These are phyloP conservation scores for Dreissena rostriformis DNA, from an alignment of 1,140 invertebrate species.

Conservation along the genomic window DNA sequence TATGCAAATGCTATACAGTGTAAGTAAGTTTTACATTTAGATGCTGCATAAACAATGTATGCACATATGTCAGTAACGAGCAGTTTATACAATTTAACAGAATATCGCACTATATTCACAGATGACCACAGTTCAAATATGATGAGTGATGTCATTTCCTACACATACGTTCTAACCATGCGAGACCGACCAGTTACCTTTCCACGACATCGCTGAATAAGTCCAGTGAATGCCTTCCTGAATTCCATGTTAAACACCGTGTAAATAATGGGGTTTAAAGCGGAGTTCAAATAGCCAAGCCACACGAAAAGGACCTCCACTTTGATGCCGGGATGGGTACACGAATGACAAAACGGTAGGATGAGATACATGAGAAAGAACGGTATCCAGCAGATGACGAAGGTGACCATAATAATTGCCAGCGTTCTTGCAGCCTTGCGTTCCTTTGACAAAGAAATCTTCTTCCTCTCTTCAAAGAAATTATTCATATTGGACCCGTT, in stretches of 20 bases:
- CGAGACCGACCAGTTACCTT: background rate
- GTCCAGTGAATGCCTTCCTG: slow-evolving; percentile 79
- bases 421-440: slow-evolving; percentile 97
- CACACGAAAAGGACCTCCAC: slow-evolving; percentile 76
- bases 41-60: no score
- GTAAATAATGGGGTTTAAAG: slow-evolving; percentile 81
- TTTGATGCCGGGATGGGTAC: slow-evolving; percentile 73
- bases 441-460: slow-evolving; percentile 95
- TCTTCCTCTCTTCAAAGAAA: slow-evolving; percentile 94
- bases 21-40: no score
- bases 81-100: no score
- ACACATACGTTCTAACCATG: slow-evolving; percentile 40
- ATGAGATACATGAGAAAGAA: slow-evolving; percentile 96
- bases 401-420: slow-evolving; percentile 95
- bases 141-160: background rate
- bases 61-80: no score
- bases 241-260: slow-evolving; percentile 87
- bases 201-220: slow-evolving; percentile 25
- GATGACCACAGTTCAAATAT: no score
- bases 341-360: slow-evolving; percentile 87
- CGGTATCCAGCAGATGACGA: slow-evolving; percentile 97
- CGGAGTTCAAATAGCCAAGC: slow-evolving; percentile 82
- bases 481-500: slow-evolving; percentile 48
- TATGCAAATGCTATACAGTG: no score
- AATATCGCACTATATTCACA: no score